Conservation (phyloP, 2,797 vertebrate species). For the Decapterus maruadsi region DNA sequence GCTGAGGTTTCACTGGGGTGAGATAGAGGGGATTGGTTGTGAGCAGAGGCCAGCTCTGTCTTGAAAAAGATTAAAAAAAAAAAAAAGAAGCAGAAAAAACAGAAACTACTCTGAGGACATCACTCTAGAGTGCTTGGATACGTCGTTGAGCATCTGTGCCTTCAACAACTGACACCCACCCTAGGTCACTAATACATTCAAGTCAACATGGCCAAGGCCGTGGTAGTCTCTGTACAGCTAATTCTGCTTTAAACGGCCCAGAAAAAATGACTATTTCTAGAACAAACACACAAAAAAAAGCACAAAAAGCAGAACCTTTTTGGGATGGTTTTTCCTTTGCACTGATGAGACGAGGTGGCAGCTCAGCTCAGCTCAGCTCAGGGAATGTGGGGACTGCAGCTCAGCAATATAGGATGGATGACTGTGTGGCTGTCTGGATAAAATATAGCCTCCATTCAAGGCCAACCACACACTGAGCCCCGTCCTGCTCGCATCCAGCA, state of each 20-base stretch:
- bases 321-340: constrained; percentile 64
- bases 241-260: constrained; percentile 27
- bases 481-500: constrained; percentile 66
- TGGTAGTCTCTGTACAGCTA: constrained; percentile 45
- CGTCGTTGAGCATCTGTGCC: constrained; percentile 41
- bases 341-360: constrained; percentile 65
- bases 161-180: constrained; percentile 37
- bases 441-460: constrained; percentile 83
- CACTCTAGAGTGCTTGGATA: constrained; percentile 72
- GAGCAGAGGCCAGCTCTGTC: constrained; percentile 82
- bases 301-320: constrained; percentile 65
- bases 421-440: constrained; percentile 77
- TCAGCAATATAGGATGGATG: constrained; percentile 70
- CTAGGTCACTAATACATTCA: constrained; percentile 64
- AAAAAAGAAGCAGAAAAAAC: constrained; percentile 1
- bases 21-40: constrained; percentile 53
- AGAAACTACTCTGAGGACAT: constrained; percentile 67
- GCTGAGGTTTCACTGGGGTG: constrained; percentile 69
- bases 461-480: constrained; percentile 74
- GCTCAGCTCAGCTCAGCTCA: constrained; percentile 59
- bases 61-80: constrained; percentile 31
- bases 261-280: constrained; percentile 26
- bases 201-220: constrained; percentile 72
- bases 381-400: constrained; percentile 67
- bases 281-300: constrained; percentile 46